A percentile compares a stretch with the other conserved stretches of the same genome.
Evolutionary conservation across 2,113 vertebrate species (phyloP).

Genomic region (Colaptes auratus): DNA sequence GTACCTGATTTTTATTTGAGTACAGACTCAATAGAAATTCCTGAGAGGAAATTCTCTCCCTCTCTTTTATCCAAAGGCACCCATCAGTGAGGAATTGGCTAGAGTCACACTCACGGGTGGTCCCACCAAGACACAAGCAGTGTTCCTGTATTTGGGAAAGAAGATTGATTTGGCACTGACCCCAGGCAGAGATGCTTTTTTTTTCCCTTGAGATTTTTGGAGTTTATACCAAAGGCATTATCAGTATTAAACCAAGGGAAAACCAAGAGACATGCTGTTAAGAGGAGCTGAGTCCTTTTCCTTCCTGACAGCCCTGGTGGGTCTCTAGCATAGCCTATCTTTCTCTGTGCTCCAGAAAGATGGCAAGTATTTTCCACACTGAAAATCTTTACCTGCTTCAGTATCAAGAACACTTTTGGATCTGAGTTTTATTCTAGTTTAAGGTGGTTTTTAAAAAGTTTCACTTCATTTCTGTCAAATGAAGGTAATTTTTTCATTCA

Average conservation of each 20-base stretch:
- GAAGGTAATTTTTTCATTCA: neutral
- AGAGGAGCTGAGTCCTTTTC: neutral
- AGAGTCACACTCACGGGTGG: fast-evolving
- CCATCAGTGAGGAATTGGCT: neutral
- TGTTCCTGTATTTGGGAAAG: neutral
- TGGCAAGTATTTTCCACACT: neutral
- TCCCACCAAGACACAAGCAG: neutral
- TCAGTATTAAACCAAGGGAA: neutral
- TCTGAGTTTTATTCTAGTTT: neutral
- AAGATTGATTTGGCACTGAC: neutral
- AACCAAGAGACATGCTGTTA: neutral
- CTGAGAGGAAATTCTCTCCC: fast-evolving
- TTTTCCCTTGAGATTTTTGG: neutral
- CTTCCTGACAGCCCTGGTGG: neutral
- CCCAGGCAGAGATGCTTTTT: neutral
- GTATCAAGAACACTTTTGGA: neutral
- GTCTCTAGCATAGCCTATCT: neutral
- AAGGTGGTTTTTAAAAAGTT: neutral
- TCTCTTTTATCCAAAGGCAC: neutral
- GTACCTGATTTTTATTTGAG: neutral
- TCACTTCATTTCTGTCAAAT: neutral
- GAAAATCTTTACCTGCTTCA: neutral
- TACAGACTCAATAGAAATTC: neutral
- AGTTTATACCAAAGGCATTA: neutral
- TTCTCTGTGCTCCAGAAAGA: neutral